phyloP scores from a whole-genome alignment of 2,113 vertebrate genomes.

The Pachypanchax playfairii region DNA sequence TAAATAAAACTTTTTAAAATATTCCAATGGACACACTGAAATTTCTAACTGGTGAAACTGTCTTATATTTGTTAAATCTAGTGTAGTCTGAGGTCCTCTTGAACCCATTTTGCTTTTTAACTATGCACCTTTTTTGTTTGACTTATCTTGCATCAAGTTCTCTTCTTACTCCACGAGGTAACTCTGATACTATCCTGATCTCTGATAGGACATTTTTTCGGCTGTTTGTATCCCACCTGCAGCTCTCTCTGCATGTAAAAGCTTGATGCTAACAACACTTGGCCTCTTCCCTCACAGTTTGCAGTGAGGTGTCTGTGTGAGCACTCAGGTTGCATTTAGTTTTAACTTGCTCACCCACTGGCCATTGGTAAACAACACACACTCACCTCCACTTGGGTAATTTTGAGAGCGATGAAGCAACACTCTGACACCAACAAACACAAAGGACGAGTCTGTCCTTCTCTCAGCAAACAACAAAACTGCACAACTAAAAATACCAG shows the following conservation, averaged over 20 bases:
- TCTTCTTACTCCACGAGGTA: not conserved
- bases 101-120: not conserved
- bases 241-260: slow-evolving; percentile 16
- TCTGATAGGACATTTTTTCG: slow-evolving; percentile 13
- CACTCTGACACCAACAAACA: slow-evolving; percentile 28
- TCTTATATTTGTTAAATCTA: too few species aligned
- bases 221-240: slow-evolving; percentile 31
- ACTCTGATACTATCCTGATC: slow-evolving; percentile 6
- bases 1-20: too few species aligned
- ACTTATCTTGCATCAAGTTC: not conserved
- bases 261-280: slow-evolving; percentile 41
- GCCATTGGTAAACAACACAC: slow-evolving; percentile 29
- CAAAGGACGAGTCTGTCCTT: slow-evolving; percentile 8
- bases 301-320: slow-evolving; percentile 21
- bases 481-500: slow-evolving; percentile 19
- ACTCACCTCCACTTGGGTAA: slow-evolving; percentile 13
- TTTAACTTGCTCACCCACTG: slow-evolving; percentile 21
- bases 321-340: slow-evolving; percentile 29
- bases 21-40: too few species aligned
- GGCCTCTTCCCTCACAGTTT: slow-evolving; percentile 29
- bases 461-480: slow-evolving; percentile 40
- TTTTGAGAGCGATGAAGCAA: slow-evolving; percentile 21
- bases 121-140: too few species aligned
- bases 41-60: too few species aligned
- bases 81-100: too few species aligned